Evolutionary conservation across 1,140 invertebrate genomes (phyloP), one percentile per base, ranked within the genome.

Genomic region (Odontomachus brunneus): DNA sequence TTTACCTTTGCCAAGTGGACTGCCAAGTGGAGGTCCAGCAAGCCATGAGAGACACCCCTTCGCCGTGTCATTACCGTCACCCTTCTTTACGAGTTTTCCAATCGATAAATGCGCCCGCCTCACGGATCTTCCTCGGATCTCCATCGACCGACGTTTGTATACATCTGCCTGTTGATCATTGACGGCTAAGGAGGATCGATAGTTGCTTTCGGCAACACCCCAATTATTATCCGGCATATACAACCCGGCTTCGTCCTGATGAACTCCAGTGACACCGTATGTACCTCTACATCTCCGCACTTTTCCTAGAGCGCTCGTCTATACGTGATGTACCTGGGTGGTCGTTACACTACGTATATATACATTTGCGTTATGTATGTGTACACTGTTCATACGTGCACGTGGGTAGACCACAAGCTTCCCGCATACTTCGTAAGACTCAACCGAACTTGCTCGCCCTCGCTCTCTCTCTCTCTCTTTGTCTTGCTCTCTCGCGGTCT

Each of bases 291-390:
- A 17, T 62, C 26, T 57, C 19, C 29, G 24, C 48, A 66, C 15
- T 88, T 87, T 87, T 75, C 29, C 44, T 81, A 38, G 44, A 84
- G 26, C 26, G 51, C 11, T 9, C 26, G 17, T 60, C 22, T 49
- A 59, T 38, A 63, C 69, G 62, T 84, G 62, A 69, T 84, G 62
- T 69, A 84, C 75, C 88, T 88, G 89, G 90, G 90, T 90, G 90
- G 90, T 89, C 89, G 85, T 75, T 62, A 62, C 59, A 67, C 33
- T 11, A 82, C 49, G 80, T 44, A 66, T 48, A 17, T 69, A 74
- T 44, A 44, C 38, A 44, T 11, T 44, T 44, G 38, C 38, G 38
- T 7, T 44, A 0, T 11, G 7, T 22, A 11, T 55, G n/a, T 19
- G 22, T 53, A 33, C 26, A 51, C 66, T 44, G 26, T 60, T 60